phyloP scores from a whole-genome alignment of 92 coral and sea anemone genomes.

The Virgularia gustaviana region DNA sequence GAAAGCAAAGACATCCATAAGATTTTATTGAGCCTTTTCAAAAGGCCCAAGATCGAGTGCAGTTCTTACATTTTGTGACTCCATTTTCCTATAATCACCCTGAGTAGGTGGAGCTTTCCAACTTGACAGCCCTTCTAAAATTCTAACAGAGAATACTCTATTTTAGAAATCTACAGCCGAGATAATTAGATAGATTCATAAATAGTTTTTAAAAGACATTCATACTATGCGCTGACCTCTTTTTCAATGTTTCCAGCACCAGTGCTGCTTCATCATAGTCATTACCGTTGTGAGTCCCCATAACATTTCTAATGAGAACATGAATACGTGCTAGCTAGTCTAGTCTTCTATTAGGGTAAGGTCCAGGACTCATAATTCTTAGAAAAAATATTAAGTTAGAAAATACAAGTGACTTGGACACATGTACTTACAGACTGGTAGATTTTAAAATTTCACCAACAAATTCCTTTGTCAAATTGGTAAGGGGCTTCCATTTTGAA shows the following conservation, averaged over 20 bases:
- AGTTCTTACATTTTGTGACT: slow-evolving; percentile 70
- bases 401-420: background rate
- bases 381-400: too few species aligned
- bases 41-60: background rate
- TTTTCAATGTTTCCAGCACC: background rate
- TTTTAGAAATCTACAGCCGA: background rate
- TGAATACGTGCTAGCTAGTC: too few species aligned
- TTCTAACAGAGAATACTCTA: too few species aligned
- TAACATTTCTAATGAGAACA: too few species aligned
- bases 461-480: slow-evolving; percentile 59
- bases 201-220: too few species aligned
- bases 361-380: too few species aligned
- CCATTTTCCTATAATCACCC: slow-evolving; percentile 64
- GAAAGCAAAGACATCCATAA: too few species aligned
- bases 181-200: background rate
- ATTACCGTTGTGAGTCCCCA: too few species aligned
- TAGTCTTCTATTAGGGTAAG: too few species aligned
- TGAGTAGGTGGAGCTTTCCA: slow-evolving; percentile 66
- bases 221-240: background rate
- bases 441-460: slow-evolving; percentile 61
- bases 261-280: too few species aligned
- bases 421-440: slow-evolving; percentile 61
- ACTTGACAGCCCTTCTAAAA: slow-evolving; percentile 50
- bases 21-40: too few species aligned
- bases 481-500: slow-evolving; percentile 76